Conservation (phyloP, 2,797 vertebrate genomes). For the Balearica regulorum region DNA sequence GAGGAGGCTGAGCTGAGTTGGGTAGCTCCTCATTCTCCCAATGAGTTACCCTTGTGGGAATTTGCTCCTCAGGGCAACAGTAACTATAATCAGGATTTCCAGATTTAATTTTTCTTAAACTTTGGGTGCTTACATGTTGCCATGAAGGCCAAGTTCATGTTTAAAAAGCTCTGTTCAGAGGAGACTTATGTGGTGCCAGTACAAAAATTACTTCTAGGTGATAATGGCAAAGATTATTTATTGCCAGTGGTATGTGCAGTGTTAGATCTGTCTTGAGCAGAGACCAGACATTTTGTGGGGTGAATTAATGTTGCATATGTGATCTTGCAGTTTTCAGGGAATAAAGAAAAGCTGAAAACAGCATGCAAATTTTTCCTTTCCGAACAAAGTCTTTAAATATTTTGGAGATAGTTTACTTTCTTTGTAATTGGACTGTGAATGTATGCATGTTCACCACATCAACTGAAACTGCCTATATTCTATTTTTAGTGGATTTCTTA, state of each 20-base stretch:
- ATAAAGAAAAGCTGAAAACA: neutral
- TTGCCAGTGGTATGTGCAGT: neutral
- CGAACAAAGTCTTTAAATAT: neutral
- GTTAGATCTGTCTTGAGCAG: neutral
- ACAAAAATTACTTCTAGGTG: neutral
- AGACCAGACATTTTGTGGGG: neutral
- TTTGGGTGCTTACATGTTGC: neutral
- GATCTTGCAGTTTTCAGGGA: neutral
- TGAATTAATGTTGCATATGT: neutral
- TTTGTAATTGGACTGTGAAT: neutral
- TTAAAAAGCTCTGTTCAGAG: neutral
- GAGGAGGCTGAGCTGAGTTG: neutral
- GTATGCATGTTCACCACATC: neutral
- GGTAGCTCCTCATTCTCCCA: neutral
- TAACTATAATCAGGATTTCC: neutral
- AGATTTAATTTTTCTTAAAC: neutral
- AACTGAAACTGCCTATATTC: neutral
- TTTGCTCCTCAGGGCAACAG: neutral
- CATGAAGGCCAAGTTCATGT: neutral
- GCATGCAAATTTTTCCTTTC: neutral
- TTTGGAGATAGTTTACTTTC: neutral
- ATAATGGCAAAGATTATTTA: neutral
- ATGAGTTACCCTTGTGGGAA: neutral
- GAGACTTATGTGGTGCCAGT: neutral
- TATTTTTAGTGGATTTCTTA: conserved; percentile 38